Percentiles rank a stretch among this genome's conserved stretches.
These are phyloP conservation scores for Ormyrus pomaceus DNA, from an alignment of 2,888 invertebrate species.

Conservation along the genomic window DNA sequence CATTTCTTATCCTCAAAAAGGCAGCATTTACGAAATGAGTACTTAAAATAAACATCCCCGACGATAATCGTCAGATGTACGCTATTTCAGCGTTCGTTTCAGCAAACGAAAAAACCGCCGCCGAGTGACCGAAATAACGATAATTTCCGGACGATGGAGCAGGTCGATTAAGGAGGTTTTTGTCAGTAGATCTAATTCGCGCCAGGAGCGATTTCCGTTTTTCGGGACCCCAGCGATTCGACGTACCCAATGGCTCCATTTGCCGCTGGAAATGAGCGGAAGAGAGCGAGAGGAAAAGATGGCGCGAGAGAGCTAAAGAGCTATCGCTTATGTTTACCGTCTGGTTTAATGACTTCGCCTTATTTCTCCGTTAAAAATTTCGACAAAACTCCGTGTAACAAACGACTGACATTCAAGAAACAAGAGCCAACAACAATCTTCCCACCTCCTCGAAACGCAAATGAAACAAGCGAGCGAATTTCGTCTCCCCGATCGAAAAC, in stretches of 20 bases:
- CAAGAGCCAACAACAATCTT: too few species aligned
- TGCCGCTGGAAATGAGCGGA: neutral
- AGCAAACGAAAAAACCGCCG: neutral
- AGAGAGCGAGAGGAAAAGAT: neutral
- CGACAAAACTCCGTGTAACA: too few species aligned
- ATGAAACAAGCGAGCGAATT: too few species aligned
- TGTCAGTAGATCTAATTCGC: conserved; percentile 28
- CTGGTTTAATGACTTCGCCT: too few species aligned
- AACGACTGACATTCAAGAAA: too few species aligned
- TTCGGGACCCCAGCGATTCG: neutral
- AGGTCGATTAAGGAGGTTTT: conserved; percentile 44
- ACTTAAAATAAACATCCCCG: conserved; percentile 3
- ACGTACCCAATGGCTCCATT: neutral
- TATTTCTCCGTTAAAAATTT: too few species aligned
- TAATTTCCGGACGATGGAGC: conserved; percentile 25
- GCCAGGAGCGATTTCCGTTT: conserved; percentile 34
- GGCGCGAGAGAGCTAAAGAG: neutral
- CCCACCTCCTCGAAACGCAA: too few species aligned
- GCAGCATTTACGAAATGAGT: neutral
- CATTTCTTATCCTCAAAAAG: too few species aligned
- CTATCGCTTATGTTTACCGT: neutral
- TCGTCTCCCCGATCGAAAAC: too few species aligned
- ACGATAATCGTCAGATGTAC: conserved; percentile 9
- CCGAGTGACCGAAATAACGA: conserved; percentile 18
- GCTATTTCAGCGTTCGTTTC: neutral